A percentile compares a stretch with the other conserved stretches of the same genome.
These are phyloP conservation scores for Dione vanillae DNA, from an alignment of 2,888 invertebrate genomes.

Conservation along the genomic window DNA sequence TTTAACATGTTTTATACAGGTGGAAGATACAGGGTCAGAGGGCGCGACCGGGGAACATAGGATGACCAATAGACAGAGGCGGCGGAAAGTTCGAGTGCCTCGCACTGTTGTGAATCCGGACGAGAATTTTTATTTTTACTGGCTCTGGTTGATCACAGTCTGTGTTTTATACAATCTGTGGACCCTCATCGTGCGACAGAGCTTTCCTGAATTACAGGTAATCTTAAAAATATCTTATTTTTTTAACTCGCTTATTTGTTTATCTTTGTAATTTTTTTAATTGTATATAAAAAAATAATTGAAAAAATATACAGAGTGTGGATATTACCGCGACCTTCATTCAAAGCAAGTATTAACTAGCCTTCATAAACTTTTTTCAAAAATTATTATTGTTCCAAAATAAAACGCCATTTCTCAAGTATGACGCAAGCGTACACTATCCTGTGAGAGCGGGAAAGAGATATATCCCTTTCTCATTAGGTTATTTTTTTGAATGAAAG, in stretches of 20 bases:
- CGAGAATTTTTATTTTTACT: slow-evolving; percentile 97
- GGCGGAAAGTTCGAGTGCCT: slow-evolving; percentile 89
- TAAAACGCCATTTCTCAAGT: too few species aligned
- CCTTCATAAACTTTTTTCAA: too few species aligned
- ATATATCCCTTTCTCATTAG: too few species aligned
- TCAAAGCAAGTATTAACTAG: too few species aligned
- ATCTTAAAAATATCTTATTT: slow-evolving; percentile 16
- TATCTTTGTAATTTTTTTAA: not conserved
- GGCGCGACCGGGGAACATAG: slow-evolving; percentile 85
- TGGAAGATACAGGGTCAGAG: slow-evolving; percentile 89
- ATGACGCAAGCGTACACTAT: too few species aligned
- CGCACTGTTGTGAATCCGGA: slow-evolving; percentile 96
- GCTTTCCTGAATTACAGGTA: slow-evolving; percentile 94
- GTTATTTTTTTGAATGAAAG: too few species aligned
- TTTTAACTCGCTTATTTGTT: not conserved
- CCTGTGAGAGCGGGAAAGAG: too few species aligned
- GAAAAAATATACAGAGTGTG: too few species aligned
- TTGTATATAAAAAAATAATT: too few species aligned
- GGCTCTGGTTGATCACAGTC: slow-evolving; percentile 94
- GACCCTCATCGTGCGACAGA: slow-evolving; percentile 97
- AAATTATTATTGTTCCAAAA: too few species aligned
- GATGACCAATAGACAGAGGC: slow-evolving; percentile 83
- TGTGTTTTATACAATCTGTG: slow-evolving; percentile 97
- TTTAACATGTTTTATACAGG: slow-evolving; percentile 55
- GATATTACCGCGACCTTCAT: too few species aligned